Evolutionary conservation across 2,113 vertebrate genomes (phyloP).

Genomic region (Macrotus californicus): DNA sequence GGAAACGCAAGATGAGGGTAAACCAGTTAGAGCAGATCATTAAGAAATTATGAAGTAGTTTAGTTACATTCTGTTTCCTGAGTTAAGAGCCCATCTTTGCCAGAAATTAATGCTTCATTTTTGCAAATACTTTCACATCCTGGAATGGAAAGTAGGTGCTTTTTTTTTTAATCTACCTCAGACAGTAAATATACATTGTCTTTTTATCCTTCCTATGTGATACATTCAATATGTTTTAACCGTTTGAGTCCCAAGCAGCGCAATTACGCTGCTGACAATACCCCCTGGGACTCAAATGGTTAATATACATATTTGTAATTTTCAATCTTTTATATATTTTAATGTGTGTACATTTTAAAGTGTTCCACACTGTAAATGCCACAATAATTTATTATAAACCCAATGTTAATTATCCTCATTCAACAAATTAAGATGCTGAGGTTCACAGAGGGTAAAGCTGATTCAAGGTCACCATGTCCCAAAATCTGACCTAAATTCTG

Average conservation of each 20-base stretch:
- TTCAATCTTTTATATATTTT: not conserved
- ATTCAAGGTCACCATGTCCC: not conserved
- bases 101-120: not conserved
- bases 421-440: not conserved
- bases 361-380: not conserved
- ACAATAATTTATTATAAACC: not conserved
- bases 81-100: not conserved
- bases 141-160: not conserved
- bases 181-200: not conserved
- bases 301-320: not conserved
- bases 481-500: not conserved
- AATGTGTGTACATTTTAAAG: not conserved
- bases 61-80: not conserved
- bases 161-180: not conserved
- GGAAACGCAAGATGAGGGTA: not conserved
- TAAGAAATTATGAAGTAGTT: not conserved
- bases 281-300: no score
- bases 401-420: not conserved
- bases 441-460: not conserved
- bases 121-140: not conserved
- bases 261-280: no score
- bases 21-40: not conserved
- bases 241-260: no score
- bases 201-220: not conserved
- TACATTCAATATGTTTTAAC: not conserved